Evolutionary conservation across 2,797 vertebrate species (phyloP).

Genomic region (Pseudochaenichthys georgianus): DNA sequence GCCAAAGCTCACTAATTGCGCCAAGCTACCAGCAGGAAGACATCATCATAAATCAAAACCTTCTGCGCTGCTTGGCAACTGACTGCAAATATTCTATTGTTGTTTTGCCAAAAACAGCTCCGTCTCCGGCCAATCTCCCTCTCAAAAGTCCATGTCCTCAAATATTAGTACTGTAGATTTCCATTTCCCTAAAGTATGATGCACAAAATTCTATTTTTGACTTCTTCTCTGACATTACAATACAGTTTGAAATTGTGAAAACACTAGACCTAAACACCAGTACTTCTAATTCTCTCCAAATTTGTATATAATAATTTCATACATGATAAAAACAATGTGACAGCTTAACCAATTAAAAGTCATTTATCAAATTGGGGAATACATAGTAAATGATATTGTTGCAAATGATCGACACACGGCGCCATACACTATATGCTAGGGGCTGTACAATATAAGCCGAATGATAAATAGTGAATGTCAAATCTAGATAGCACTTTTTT

Average conservation of each 20-base stretch:
- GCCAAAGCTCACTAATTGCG: conserved; percentile 78
- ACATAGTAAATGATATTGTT: not conserved
- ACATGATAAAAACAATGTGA: not conserved
- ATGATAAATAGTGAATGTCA: conserved; percentile 12
- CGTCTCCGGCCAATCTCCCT: conserved; percentile 49
- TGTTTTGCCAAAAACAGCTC: conserved; percentile 78
- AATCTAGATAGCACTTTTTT: conserved; percentile 10
- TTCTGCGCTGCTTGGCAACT: conserved; percentile 82
- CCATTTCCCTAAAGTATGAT: conserved; percentile 13
- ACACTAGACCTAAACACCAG: not conserved
- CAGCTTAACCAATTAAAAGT: not conserved
- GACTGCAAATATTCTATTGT: conserved; percentile 81
- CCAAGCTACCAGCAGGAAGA: conserved; percentile 81
- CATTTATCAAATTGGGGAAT: conserved; percentile 5
- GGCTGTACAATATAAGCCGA: not conserved
- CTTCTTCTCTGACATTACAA: not conserved
- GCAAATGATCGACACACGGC: not conserved
- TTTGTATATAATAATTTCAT: not conserved
- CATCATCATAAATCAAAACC: conserved; percentile 82
- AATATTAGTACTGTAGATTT: conserved; percentile 42
- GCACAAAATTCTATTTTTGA: conserved; percentile 9
- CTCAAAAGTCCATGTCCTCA: conserved; percentile 55
- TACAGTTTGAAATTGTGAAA: conserved; percentile 5
- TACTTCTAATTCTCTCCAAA: not conserved
- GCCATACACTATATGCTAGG: not conserved